Base-by-base conservation (phyloP, 2,888 invertebrate genomes). In the Cataglyphis albicans region DNA sequence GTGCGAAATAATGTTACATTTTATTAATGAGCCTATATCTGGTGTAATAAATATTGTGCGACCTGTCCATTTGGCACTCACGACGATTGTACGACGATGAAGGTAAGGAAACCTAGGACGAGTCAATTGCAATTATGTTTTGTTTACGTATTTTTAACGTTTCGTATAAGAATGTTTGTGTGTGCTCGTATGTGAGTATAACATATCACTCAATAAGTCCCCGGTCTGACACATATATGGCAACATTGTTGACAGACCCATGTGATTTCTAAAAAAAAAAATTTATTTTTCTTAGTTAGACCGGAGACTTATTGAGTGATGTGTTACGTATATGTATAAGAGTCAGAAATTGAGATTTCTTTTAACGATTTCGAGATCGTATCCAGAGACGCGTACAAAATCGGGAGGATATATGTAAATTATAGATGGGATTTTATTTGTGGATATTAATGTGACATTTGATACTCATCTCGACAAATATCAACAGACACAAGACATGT, bases 1-100 rank as follows among this genome's bases (percentile, higher is more conserved):
- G 61, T 35, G 32, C 61, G 48, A 80, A 72, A 5, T 72, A 80
- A 48, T 10, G 25, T 63, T 61, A 48, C 61, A 44, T 12, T 73
- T 74, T 48, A 41, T 65, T 61, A 48, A 73, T 35, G 38, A 74
- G 68, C 25, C n/a, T 76, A 35, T 74, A 25, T 74, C 35, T n/a
- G 48, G 61, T 48, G n/a, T 61, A 74, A 75, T 35, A 38, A 52
- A 70, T 57, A 52, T 73, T 73, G 63, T 81, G 81, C 63, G 63
- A 48, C n/a, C n/a, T 38, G 73, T 48, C 74, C 74, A 35, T 81
- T 75, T 75, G 70, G 74, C 81, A 80, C 75, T 65, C 65, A 65
- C 73, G 44, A 80, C 61, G 48, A 18, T 81, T 61, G 48, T 29
- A 80, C 44, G 44, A 59, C 15, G 59, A 80, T 35, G 7, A 80